phyloP scores from a whole-genome alignment of 2,888 invertebrate species.

The Callyntrura guangdongensis region DNA sequence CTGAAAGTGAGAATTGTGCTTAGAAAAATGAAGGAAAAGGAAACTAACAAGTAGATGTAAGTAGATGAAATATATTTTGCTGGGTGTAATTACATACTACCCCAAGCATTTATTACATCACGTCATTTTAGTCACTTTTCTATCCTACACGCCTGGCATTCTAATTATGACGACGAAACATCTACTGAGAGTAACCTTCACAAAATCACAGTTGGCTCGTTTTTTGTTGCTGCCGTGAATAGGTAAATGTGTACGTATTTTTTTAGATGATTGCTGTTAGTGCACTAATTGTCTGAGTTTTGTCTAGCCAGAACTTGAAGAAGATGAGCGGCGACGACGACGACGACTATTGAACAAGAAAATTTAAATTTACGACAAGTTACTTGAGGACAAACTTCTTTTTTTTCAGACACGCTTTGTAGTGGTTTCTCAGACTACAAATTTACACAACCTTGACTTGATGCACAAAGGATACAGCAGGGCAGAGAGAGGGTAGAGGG shows the following conservation, averaged over 20 bases:
- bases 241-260: too few relatives aligned
- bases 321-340: neutral
- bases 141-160: too few relatives aligned
- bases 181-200: constrained; percentile 16
- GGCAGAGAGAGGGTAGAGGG: too few relatives aligned
- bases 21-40: too few relatives aligned
- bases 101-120: too few relatives aligned
- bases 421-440: too few relatives aligned
- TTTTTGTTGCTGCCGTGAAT: neutral
- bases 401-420: too few relatives aligned
- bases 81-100: too few relatives aligned
- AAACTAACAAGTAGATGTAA: too few relatives aligned
- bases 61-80: too few relatives aligned
- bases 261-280: too few relatives aligned
- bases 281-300: constrained; percentile 6
- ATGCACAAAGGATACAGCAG: neutral
- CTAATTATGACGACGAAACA: neutral
- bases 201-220: neutral
- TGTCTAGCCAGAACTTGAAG: constrained; percentile 23
- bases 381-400: neutral
- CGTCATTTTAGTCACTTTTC: neutral
- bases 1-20: too few relatives aligned
- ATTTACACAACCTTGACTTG: constrained; percentile 16
- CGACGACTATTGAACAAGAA: neutral
- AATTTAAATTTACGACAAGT: neutral